A percentile compares a stretch with the other conserved stretches of the same genome.
These are phyloP conservation scores for Baccha elongata DNA, from an alignment of 2,888 invertebrate genomes.

Conservation along the genomic window DNA sequence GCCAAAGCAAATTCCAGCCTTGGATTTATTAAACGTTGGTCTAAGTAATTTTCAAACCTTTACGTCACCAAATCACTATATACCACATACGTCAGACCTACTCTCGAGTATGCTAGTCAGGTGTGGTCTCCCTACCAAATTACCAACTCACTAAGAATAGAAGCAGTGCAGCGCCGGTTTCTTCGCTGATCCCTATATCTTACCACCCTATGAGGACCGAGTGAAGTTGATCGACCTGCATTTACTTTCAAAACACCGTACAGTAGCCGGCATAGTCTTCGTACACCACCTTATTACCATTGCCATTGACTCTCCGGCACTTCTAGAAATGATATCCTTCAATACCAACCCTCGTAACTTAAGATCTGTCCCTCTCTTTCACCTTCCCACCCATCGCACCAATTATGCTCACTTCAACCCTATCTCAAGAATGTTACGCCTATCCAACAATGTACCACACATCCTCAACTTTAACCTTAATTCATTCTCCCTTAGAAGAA, in stretches of 20 bases:
- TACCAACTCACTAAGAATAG: too few species aligned
- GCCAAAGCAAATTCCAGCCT: background rate
- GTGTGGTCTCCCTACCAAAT: background rate
- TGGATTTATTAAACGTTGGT: background rate
- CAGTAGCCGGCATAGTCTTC: background rate
- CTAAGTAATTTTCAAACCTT: too few species aligned
- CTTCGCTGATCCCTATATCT: background rate
- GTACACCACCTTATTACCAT: background rate
- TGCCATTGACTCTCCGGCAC: background rate
- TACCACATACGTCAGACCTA: background rate
- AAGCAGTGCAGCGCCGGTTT: too few species aligned
- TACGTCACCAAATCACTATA: too few species aligned
- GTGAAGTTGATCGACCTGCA: background rate
- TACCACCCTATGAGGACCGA: background rate
- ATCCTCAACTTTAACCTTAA: too few species aligned
- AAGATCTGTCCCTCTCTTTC: background rate
- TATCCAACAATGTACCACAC: too few species aligned
- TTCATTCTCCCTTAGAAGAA: too few species aligned
- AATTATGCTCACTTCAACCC: background rate
- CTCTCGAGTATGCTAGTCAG: background rate
- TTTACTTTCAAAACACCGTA: background rate
- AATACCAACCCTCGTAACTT: background rate
- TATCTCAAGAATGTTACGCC: background rate
- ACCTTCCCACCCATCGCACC: background rate
- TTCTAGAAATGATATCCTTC: background rate